Base-by-base conservation (phyloP, 1,140 invertebrate genomes). In the Octopus sinensis region DNA sequence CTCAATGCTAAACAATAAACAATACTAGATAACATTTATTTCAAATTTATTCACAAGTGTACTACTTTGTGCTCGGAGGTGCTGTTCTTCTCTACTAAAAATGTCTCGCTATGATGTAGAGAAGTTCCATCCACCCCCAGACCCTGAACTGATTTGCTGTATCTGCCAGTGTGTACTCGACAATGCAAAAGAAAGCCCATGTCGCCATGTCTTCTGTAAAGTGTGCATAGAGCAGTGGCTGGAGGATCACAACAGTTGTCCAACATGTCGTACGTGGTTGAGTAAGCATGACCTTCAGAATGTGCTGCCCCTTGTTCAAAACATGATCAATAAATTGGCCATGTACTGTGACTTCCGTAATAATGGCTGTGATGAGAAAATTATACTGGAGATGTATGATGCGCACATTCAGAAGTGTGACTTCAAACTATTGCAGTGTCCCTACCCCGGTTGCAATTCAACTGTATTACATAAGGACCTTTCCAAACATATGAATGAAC, bases 161-260 rank as follows among this genome's bases (percentile, higher is more conserved):
- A 88, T 89, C 23, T 89, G 88, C 82, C 87, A 86, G 81, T 86
- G 85, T 86, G 87, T 89, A 10, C 82, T 89, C 30, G 85, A 87
- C 62, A 81, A 84, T 23, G 86, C 88, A 12, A 82, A 86, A 76
- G 87, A 88, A 78, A 86, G 86, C 75, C 86, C 85, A 17, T 89
- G 88, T 83, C 85, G 86, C 7, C 88, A 89, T 84, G 88, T 89
- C 0, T 89, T 88, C 81, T 89, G 88, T 84, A 84, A 84, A 54
- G 75, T 83, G 6, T 89, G 88, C 78, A 89, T 89, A 53, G 83
- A 84, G 76, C 85, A 82, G 0, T 88, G 88, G 85, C 83, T 89
- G 0, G 78, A 76, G 0, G 84, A 83, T 30, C 80, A 84, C 76
- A 76, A 77, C n/a, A 88, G 84, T 52, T 89, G 88, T 83, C 88